Evolutionary conservation across 2,888 invertebrate genomes (phyloP), one percentile per base, ranked within the genome.

Genomic region (Chamaedrilus cognettii): DNA sequence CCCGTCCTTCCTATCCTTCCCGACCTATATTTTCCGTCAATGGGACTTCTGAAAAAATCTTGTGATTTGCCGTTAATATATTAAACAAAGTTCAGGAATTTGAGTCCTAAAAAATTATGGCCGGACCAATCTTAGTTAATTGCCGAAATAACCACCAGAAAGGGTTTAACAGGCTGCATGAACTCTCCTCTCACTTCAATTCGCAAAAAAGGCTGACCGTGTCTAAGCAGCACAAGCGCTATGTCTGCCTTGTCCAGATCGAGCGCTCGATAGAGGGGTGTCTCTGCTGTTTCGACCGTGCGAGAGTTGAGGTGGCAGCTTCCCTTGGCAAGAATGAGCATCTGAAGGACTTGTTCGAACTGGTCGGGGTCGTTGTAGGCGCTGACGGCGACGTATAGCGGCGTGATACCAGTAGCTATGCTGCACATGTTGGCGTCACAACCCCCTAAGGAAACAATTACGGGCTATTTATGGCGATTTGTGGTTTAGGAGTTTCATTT

Each of bases 251-350:
- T 76, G 28, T 67, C 59, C 23, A 71, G 56, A 57, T 71, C 69
- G 7, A 77, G 64, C 2, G 75, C 76, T 35, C 72, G 65, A 58
- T 76, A 76, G 15, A 77, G 49, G 3, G 76, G 75, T 7, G 75
- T 74, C 60, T 77, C 76, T 15, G 74, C 65, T 7, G 75, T 72
- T 34, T 58, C 68, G 60, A 69, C 75, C 2, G 75, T 74, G 23
- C 71, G 55, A 2, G 59, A 60, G 63, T 76, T 71, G 2, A 76
- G 60, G 3, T 60, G 49, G 56, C 73, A 75, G 19, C 72, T 71
- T 7, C 70, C 74, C 11, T 67, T 32, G 5, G 74, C 55, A 7
- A 76, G 67, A 52, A 11, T 52, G 5, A 52, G 55, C 30, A 61
- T 23, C 34, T 69, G 57, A n/a, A 77, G 64, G 33, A 73, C 56